Conservation (phyloP, 2,113 vertebrate species). For the human (Homo sapiens) region GRCh38 chr5:8355001-8355500, state of each 20-base stretch:
- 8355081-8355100: neutral
- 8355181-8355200: neutral
- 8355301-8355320: neutral
- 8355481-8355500: neutral
- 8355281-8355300: neutral
- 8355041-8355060: neutral
- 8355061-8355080: neutral
- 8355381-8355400: slow-evolving; percentile 36
- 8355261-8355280: neutral
- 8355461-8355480: neutral
- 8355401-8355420: slow-evolving; percentile 51
- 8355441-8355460: slow-evolving; percentile 37
- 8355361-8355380: neutral
- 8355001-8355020: neutral
- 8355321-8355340: slow-evolving; percentile 12
- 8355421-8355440: neutral
- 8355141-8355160: neutral
- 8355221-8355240: neutral
- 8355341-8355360: neutral
- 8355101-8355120: neutral
- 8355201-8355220: neutral
- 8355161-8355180: neutral
- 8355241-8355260: neutral
- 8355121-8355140: neutral
- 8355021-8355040: neutral